Conservation (phyloP, 2,113 vertebrate species). For the Nesoenas mayeri region DNA sequence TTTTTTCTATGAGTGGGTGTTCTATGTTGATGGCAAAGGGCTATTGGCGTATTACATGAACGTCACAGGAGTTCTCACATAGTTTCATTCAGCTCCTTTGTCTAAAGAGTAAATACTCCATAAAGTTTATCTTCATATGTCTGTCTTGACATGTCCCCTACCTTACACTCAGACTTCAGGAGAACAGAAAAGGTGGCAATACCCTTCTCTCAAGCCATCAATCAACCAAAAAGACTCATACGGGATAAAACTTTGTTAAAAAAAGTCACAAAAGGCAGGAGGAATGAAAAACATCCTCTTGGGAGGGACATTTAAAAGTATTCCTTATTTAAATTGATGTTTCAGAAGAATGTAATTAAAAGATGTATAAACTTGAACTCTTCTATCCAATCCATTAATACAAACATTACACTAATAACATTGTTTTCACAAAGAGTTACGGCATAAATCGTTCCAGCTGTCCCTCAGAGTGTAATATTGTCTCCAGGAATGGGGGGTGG, state of each 20-base stretch:
- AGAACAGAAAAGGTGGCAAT: not conserved
- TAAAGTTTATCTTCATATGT: not conserved
- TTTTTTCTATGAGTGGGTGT: too few relatives aligned
- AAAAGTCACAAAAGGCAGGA: not conserved
- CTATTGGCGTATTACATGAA: not conserved
- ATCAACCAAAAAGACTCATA: not conserved
- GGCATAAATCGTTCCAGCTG: not conserved
- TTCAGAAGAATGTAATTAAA: not conserved
- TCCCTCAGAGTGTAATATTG: not conserved
- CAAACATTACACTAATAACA: not conserved
- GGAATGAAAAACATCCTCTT: not conserved
- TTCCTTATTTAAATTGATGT: not conserved
- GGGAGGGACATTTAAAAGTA: not conserved
- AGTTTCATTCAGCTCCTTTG: not conserved
- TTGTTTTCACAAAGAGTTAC: not conserved
- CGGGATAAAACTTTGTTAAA: not conserved
- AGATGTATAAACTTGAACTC: not conserved
- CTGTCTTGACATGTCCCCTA: not conserved
- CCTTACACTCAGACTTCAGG: not conserved
- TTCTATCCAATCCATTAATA: not conserved
- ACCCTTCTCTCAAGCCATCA: not conserved
- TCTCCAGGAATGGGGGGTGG: not conserved
- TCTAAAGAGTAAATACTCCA: not conserved
- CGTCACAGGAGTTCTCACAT: accelerated
- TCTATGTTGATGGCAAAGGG: not conserved